Conservation (phyloP, 2,113 vertebrate species). For the Zeus faber region DNA sequence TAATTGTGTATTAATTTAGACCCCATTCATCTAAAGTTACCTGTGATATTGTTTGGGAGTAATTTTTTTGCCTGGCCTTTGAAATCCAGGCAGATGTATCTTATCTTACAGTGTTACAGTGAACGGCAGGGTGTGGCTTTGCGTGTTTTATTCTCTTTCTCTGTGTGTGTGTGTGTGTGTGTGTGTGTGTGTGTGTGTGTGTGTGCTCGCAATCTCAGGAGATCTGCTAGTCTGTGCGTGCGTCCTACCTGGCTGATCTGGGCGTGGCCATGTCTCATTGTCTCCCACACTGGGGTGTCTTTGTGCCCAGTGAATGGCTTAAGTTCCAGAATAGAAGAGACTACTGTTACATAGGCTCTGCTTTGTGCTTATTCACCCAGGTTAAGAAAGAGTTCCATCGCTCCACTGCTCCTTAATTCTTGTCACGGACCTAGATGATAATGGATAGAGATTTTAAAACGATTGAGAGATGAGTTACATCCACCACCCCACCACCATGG, state of each 20-base stretch:
- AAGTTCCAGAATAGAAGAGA: conserved; percentile 53
- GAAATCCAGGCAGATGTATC: conserved; percentile 55
- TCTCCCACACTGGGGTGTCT: conserved; percentile 58
- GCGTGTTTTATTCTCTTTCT: conserved; percentile 53
- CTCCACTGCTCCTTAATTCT: too few relatives aligned
- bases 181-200: conserved; percentile 41
- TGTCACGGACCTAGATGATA: too few relatives aligned
- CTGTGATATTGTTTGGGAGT: conserved; percentile 41
- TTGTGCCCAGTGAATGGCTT: conserved; percentile 63
- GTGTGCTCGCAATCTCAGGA: conserved; percentile 47
- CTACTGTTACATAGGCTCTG: conserved; percentile 62
- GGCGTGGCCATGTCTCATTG: conserved; percentile 60
- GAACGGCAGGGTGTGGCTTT: conserved; percentile 66
- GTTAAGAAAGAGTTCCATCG: conserved; percentile 18
- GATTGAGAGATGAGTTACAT: too few relatives aligned
- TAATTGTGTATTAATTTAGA: neutral
- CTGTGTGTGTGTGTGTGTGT: conserved; percentile 38
- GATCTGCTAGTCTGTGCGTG: conserved; percentile 47
- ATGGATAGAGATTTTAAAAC: too few relatives aligned
- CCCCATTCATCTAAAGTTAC: neutral
- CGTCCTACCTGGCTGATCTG: conserved; percentile 40
- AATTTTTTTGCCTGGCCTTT: conserved; percentile 52
- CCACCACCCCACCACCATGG: too few relatives aligned
- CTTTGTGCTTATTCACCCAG: conserved; percentile 51
- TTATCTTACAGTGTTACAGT: conserved; percentile 68